Base-by-base conservation (phyloP, 2,797 vertebrate species). In the Takifugu rubripes region DNA sequence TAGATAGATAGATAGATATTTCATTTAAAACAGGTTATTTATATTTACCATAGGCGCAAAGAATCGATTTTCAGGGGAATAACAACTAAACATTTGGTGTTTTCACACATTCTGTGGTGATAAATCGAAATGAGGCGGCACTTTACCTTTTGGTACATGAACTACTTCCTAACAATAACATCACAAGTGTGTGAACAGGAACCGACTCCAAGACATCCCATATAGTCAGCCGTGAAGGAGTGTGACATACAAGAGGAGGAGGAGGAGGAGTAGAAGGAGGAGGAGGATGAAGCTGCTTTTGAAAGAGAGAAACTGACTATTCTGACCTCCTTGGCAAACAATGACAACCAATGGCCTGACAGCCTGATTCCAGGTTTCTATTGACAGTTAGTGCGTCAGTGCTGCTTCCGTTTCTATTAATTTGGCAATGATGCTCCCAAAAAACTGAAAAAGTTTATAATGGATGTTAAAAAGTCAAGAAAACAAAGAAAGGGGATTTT, bases 321-420 rank as follows among this genome's bases (percentile, higher is more conserved):
- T 27, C 49, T 75, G 79, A 81, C 69, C 77, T 64, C 12, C 68
- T 77, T 80, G 74, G 63, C 57, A 42, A 62, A 46, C 51, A 16
- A 16, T 77, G 70, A 70, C 77, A 69, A 74, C 77, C 72, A 66
- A 74, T 75, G 82, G 36, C 40, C 54, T 74, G 85, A 71, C 84
- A 85, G 75, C 75, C 36, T 40, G 11, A 40, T 40, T 40, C 9
- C 12, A 40, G 9, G 11, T 10, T 2, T 40, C 36, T 40, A 14
- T 3, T 40, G 36, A 40, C 36, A 40, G 9, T 40, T 4, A 40
- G 36, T 40, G 3, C 36, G 27, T 29, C 7, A 12, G 33, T 36
- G 10, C 33, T 14, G 36, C 11, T 40, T 40, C 8, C 14, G 36
- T 3, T 14, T 14, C 9, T 12, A 11, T 14, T 33, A 3, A 33